Evolutionary conservation across 2,888 invertebrate species (phyloP).

Genomic region (Oxytorus armatus): DNA sequence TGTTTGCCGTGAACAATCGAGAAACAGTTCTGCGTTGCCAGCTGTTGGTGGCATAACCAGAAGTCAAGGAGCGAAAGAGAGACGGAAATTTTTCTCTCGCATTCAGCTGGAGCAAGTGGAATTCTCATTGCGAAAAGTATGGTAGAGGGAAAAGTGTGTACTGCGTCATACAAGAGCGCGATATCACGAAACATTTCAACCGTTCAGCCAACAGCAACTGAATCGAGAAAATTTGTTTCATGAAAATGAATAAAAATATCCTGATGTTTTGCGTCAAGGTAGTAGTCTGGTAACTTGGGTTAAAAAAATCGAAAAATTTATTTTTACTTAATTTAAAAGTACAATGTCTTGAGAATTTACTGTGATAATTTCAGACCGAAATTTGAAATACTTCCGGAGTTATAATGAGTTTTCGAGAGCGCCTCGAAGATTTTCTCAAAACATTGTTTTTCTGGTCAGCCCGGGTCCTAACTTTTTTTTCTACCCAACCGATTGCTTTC

Average conservation of each 20-base stretch:
- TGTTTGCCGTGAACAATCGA: constrained; percentile 61
- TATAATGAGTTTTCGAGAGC: too few species aligned
- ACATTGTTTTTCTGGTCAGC: too few species aligned
- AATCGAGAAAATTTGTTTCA: constrained; percentile 3
- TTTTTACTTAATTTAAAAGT: too few species aligned
- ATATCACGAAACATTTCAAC: constrained; percentile 12
- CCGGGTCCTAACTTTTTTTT: too few species aligned
- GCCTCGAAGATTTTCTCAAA: too few species aligned
- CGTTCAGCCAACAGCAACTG: background rate
- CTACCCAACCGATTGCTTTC: too few species aligned
- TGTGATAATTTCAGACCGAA: too few species aligned
- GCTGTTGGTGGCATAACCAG: constrained; percentile 44
- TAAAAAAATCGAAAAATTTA: too few species aligned
- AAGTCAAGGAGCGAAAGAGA: constrained; percentile 36
- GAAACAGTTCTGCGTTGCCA: constrained; percentile 8
- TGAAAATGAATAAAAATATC: background rate
- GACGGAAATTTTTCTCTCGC: constrained; percentile 41
- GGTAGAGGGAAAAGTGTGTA: constrained; percentile 7
- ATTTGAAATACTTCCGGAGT: too few species aligned
- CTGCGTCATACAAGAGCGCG: background rate
- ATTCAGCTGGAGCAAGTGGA: constrained; percentile 30
- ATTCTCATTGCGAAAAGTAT: constrained; percentile 37
- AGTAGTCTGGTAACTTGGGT: too few species aligned
- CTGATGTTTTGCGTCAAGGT: too few species aligned
- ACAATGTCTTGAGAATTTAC: too few species aligned